Evolutionary conservation across 2,113 vertebrate species (phyloP), one percentile per base, ranked within the genome.

Genomic region (Elephantulus edwardii): DNA sequence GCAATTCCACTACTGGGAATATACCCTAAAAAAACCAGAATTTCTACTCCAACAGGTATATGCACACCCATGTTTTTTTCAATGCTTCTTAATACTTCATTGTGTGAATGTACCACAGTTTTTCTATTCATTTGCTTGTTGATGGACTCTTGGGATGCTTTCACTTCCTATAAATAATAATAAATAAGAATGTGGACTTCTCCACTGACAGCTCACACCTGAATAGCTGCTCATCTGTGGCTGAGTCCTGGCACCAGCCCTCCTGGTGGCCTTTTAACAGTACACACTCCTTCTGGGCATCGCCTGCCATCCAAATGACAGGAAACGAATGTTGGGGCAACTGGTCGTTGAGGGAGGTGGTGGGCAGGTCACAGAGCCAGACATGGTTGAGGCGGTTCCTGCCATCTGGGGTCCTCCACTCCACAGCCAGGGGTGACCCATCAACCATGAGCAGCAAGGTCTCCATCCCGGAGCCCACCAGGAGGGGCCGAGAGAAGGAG

Each of bases 201-300:
- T 99, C 98, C 22, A 98, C 97, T 0, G 98, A 99, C 3, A 99
- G 97, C 56, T 99, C 98, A 89, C 98, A 98, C 97, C 98, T 98
- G 97, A 99, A 99, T 6, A 99, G 97, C 44, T 99, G 98, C 93
- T 98, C 98, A 72, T 98, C 98, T 0, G 98, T 98, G n/a, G 98
- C 98, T 0, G 98, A 98, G 95, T 99, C 98, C 60, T 98, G 97
- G 94, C 97, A 98, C 98, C 98, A 99, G 78, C 98, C 97, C 60
- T 98, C 98, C 48, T 76, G 89, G 70, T 93, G 97, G 77, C 98
- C 98, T 97, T 98, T 98, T 85, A 98, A 98, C 42, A 99, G 98
- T 22, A 98, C 97, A 19, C 98, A 99, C 88, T 99, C 98, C 86
- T n/a, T n/a, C n/a, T 97, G 98, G 20, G 95, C 96, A 89, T 97